Evolutionary conservation across 1,140 invertebrate species (phyloP), one percentile per base, ranked within the genome.

Genomic region (Pygmarrhopalites habei): DNA sequence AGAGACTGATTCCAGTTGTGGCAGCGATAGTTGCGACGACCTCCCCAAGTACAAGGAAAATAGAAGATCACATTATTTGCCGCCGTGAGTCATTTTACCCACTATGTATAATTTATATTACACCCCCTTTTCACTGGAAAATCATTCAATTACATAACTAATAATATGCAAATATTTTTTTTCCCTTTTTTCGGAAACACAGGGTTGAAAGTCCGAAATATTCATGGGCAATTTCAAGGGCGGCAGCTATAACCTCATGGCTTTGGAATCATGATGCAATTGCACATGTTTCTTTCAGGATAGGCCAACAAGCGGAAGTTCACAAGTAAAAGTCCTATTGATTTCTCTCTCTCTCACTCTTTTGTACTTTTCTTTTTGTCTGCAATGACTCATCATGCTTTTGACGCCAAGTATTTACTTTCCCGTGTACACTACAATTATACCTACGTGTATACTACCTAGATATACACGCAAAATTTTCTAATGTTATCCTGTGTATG

Each of bases 191-290:
- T 47, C 17, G 7, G 7, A 5, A 47, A 10, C 19, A 19, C 19
- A 47, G 44, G 19, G n/a, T 5, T n/a, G 17, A 47, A n/a, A 47
- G 23, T 25, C 44, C 44, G 5, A 25, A n/a, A 19, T 19, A n/a
- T 19, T 30, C 53, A 10, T 56, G 53, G 53, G 53, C 53, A 4
- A 4, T 41, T 32, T 28, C 26, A 21, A 56, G 53, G 35, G 30
- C 29, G 5, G 53, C 53, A 39, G 35, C 35, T 4, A 41, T 56
- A 12, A 56, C 53, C 15, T 56, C 53, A 32, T 56, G 53, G 53
- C 12, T 56, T 4, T 56, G 53, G 53, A 56, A 56, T 56, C 53
- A 56, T 56, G 53, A 56, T 56, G 53, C 53, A 41, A 56, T 56
- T 19, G 53, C 53, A 17, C 53, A 56, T 23, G 53, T 56, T 17